Evolutionary conservation across 2,797 vertebrate genomes (phyloP).

Genomic region (Tauraco hartlaubi): DNA sequence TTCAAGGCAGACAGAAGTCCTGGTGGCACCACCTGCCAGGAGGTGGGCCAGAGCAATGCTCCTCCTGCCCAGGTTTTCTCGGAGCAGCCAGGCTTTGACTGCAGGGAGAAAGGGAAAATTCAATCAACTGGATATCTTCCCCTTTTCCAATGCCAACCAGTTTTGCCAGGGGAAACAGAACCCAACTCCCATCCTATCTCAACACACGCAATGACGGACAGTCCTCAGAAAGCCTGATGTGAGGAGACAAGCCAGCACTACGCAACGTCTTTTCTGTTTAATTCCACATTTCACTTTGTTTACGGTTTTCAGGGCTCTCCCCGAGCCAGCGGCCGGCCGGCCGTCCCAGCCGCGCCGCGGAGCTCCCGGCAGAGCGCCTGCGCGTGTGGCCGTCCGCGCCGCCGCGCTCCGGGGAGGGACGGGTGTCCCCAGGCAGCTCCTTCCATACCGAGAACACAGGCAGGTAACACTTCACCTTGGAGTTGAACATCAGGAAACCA

Average conservation of each 20-base stretch:
- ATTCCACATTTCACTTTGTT: not conserved
- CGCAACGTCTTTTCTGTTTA: not conserved
- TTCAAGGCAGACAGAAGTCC: not conserved
- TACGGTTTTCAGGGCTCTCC: not conserved
- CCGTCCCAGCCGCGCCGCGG: not conserved
- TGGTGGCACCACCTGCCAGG: not conserved
- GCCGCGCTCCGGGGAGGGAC: not conserved
- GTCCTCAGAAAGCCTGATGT: not conserved
- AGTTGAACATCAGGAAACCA: slow-evolving; percentile 55
- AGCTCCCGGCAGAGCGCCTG: not conserved
- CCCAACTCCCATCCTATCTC: not conserved
- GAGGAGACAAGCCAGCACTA: slow-evolving; percentile 24
- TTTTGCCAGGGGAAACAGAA: not conserved
- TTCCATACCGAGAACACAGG: not conserved
- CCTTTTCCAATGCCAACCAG: not conserved
- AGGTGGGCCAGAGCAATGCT: not conserved
- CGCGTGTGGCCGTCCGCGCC: rapidly evolving
- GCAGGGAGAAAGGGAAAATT: not conserved
- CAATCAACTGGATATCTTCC: not conserved
- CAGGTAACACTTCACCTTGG: slow-evolving; percentile 24
- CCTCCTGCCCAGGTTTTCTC: not conserved
- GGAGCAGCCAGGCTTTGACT: not conserved
- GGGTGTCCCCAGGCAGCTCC: not conserved
- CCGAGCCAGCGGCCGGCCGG: not conserved
- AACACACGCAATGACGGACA: not conserved